Base-by-base conservation (phyloP, 2,797 vertebrate species). In the Stomatorhinus walkeri region DNA sequence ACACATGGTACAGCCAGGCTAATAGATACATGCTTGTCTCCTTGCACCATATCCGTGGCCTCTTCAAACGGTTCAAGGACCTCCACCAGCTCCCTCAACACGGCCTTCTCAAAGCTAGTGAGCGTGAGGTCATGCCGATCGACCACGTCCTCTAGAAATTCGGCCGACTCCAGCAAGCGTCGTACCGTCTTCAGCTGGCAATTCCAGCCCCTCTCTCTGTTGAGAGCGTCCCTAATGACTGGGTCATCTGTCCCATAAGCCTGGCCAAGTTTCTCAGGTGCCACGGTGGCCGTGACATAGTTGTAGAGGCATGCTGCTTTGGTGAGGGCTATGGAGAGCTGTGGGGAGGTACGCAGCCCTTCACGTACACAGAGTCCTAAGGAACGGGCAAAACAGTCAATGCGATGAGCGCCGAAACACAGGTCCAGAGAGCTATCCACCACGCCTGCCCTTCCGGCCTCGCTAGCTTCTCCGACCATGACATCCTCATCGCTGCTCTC, bases 31-130 rank as follows among this genome's bases (percentile, higher is more conserved):
- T 96, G 95, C 88, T 93, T 92, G 90, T 96, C 94, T 59, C 95
- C 94, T 5, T 95, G 94, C 76, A 96, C 94, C 96, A 96, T 96
- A 90, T 96, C 96, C 92, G 95, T 96, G 89, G 96, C 96, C 91
- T 96, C 96, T 1, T 95, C 94, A 89, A 96, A 96, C 56, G 96
- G 96, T 90, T 96, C 96, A 91, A 96, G 88, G 14, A 94, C 92
- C 89, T 96, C 96, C 2, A 93, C 92, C 54, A 96, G 91, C 90
- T 96, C 96, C 87, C 93, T 94, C 76, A 96, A 92, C 89, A 94
- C 90, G 1, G 93, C 93, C 92, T 95, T 93, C 89, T 96, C 96
- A 40, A 94, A 90, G 19, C 56, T 90, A 54, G 92, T 90, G 32
- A 96, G 93, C 0, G 92, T 92, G 89, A 96, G 87, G 89, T 96